A percentile compares a stretch with the other conserved stretches of the same genome.
Conservation (phyloP, 2,888 invertebrate genomes). For the Andrena minutula region DNA sequence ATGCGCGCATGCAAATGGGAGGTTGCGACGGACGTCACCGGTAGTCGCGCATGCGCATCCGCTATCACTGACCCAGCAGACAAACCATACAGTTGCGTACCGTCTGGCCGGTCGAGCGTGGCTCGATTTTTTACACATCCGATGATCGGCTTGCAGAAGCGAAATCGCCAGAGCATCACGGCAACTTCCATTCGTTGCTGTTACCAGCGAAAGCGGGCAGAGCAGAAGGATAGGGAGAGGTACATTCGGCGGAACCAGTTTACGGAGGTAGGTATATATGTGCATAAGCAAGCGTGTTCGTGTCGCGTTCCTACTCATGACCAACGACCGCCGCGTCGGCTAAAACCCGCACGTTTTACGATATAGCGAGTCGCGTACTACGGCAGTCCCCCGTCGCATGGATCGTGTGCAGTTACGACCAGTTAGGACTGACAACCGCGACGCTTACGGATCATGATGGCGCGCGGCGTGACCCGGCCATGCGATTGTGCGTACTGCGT, state of each 20-base stretch:
- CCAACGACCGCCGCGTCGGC: too few species aligned
- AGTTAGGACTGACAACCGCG: too few species aligned
- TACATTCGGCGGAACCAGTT: neutral
- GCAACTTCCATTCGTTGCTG: neutral
- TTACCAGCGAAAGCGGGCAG: neutral
- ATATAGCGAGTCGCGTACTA: neutral
- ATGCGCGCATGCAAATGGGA: slow-evolving; percentile 28
- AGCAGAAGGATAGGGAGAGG: neutral
- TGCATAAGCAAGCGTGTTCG: too few species aligned
- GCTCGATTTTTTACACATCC: slow-evolving; percentile 6
- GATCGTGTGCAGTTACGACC: too few species aligned
- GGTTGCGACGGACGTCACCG: slow-evolving; percentile 34
- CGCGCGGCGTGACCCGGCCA: neutral
- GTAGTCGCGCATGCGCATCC: slow-evolving; percentile 46
- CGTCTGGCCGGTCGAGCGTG: neutral
- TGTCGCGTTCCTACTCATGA: too few species aligned
- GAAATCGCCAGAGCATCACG: neutral
- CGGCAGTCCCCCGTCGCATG: too few species aligned
- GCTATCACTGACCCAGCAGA: slow-evolving; percentile 12
- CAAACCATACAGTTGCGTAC: slow-evolving; percentile 1
- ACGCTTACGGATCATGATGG: neutral
- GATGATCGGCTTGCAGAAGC: slow-evolving; percentile 4
- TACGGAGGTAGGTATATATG: neutral
- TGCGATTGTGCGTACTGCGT: neutral
- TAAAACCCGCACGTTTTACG: neutral